Evolutionary conservation across 2,113 vertebrate species (phyloP).

Genomic region (Cepphus grylle): DNA sequence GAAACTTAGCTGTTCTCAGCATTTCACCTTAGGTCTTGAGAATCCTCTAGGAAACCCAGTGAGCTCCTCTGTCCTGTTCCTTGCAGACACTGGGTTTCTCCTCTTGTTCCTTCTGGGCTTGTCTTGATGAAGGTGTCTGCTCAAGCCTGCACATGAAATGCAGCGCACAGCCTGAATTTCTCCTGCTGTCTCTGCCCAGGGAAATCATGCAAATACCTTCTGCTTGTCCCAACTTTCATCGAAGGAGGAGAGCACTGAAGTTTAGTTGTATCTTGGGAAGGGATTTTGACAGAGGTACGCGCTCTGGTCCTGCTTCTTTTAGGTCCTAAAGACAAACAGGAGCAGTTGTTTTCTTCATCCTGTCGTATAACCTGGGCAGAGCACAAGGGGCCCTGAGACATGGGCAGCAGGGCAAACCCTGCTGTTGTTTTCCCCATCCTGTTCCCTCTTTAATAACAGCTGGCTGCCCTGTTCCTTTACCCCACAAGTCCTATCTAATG

Average conservation of each 20-base stretch:
- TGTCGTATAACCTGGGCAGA: neutral
- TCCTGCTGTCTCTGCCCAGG: neutral
- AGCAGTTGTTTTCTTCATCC: neutral
- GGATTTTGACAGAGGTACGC: neutral
- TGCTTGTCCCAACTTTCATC: neutral
- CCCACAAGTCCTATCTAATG: neutral
- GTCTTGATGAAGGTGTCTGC: neutral
- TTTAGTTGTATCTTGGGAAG: neutral
- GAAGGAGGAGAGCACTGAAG: neutral
- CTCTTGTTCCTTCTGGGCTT: neutral
- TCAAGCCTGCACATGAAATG: neutral
- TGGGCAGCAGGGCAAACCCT: neutral
- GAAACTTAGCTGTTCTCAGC: neutral
- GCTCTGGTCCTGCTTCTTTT: neutral
- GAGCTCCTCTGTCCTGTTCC: neutral
- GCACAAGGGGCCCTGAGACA: fast-evolving
- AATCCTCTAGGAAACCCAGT: neutral
- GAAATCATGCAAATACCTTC: neutral
- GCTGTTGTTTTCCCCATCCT: neutral
- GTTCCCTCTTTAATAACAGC: neutral
- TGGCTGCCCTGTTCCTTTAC: neutral
- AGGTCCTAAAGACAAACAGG: neutral
- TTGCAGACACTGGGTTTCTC: neutral
- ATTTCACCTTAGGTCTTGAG: neutral
- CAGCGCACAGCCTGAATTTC: neutral